These are phyloP conservation scores for Marcusenius ussheri DNA, from an alignment of 2,113 vertebrate species.

Conservation along the genomic window DNA sequence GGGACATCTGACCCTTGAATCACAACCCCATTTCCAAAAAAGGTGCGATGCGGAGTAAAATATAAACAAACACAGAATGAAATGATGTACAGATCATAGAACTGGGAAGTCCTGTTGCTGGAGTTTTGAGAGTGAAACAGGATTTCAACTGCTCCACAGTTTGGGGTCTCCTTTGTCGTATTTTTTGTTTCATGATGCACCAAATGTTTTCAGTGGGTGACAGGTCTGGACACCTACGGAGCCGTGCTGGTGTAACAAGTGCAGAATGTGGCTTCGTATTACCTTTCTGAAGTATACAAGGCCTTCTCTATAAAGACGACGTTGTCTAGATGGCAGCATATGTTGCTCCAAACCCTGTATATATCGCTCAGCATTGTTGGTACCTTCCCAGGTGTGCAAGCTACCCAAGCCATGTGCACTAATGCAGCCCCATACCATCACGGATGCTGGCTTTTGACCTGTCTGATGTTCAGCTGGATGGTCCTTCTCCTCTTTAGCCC, in stretches of 20 bases:
- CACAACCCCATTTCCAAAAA: background rate
- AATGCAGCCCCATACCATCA: no score
- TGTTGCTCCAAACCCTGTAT: background rate
- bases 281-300: background rate
- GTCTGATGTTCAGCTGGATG: no score
- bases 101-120: background rate
- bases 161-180: background rate
- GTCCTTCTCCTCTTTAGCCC: no score
- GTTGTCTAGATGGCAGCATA: no score
- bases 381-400: background rate
- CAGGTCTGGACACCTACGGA: background rate
- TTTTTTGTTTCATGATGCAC: background rate
- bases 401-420: no score
- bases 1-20: background rate
- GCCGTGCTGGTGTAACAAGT: background rate
- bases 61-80: background rate
- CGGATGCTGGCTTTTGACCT: no score
- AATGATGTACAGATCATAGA: background rate
- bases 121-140: no score
- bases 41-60: background rate
- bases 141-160: background rate
- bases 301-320: background rate
- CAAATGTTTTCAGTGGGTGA: background rate
- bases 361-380: background rate
- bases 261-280: background rate